Evolutionary conservation across 2,888 invertebrate genomes (phyloP).

Genomic region (Heliconius cydno): DNA sequence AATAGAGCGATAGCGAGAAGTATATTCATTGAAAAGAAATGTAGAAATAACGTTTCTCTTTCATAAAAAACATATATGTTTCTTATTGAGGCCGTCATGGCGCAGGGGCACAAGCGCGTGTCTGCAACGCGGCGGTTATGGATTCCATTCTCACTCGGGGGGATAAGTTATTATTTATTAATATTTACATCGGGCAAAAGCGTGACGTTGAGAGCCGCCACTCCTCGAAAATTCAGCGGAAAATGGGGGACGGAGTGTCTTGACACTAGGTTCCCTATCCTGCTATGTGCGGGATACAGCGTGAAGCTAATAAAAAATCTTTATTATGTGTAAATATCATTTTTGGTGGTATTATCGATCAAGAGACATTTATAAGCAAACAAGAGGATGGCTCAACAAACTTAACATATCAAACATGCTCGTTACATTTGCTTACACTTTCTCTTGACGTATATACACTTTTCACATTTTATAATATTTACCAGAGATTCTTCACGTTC

Average conservation of each 20-base stretch:
- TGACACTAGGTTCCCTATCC: too few relatives aligned
- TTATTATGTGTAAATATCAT: not conserved
- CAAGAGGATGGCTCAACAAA: slow-evolving; percentile 47
- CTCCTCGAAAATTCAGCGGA: too few relatives aligned
- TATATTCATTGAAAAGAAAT: not conserved
- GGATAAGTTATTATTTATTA: too few relatives aligned
- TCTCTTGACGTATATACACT: slow-evolving; percentile 58
- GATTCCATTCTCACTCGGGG: too few relatives aligned
- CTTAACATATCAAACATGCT: slow-evolving; percentile 48
- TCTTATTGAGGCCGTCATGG: too few relatives aligned
- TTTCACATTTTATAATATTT: slow-evolving; percentile 36
- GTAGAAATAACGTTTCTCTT: slow-evolving; percentile 1
- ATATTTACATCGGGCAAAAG: too few relatives aligned
- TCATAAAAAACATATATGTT: too few relatives aligned
- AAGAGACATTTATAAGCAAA: slow-evolving; percentile 48
- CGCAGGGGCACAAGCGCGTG: too few relatives aligned
- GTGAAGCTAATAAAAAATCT: not conserved
- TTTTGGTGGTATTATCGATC: not conserved
- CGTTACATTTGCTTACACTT: slow-evolving; percentile 62
- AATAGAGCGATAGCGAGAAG: not conserved
- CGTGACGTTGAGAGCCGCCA: too few relatives aligned
- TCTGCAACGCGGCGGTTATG: too few relatives aligned
- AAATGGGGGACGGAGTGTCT: too few relatives aligned
- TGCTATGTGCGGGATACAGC: too few relatives aligned
- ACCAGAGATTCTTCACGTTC: slow-evolving; percentile 6